Conservation (phyloP, 2,888 invertebrate genomes). For the Sphaeridia pumilis region DNA sequence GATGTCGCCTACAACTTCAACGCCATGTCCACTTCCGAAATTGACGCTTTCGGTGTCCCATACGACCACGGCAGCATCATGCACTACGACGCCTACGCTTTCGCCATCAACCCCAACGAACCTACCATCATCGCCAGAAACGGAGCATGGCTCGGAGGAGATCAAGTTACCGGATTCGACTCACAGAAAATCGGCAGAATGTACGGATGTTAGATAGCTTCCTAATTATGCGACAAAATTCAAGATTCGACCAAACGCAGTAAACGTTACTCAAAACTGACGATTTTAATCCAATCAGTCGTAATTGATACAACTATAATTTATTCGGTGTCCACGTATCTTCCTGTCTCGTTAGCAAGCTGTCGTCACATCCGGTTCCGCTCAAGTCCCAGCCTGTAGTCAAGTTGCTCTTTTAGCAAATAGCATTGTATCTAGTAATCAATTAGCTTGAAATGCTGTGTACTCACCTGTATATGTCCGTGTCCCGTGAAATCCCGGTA, state of each 20-base stretch:
- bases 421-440: background rate
- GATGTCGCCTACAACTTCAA: background rate
- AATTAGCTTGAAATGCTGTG: background rate
- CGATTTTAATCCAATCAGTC: too few species aligned
- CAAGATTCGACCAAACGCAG: too few species aligned
- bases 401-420: background rate
- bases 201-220: slow-evolving; percentile 37
- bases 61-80: slow-evolving; percentile 24
- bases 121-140: slow-evolving; percentile 15
- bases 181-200: slow-evolving; percentile 14
- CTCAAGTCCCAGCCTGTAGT: background rate
- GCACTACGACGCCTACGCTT: slow-evolving; percentile 22
- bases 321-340: background rate
- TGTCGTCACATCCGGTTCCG: background rate
- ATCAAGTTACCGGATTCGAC: slow-evolving; percentile 14
- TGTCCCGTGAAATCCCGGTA: background rate
- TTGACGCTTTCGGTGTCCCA: slow-evolving; percentile 19
- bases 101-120: slow-evolving; percentile 35
- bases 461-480: background rate
- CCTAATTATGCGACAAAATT: background rate
- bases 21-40: background rate
- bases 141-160: slow-evolving; percentile 11
- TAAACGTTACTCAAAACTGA: too few species aligned
- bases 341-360: background rate
- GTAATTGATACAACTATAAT: background rate